Conservation (phyloP, 2,113 vertebrate species). For the human (Homo sapiens) region GRCh38 chr9:126050501-126051000, state of each 20-base stretch:
- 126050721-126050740: not conserved
- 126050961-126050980: not conserved
- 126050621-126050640: not conserved
- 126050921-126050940: accelerated
- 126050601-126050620: not conserved
- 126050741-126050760: not conserved
- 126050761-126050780: not conserved
- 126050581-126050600: not conserved
- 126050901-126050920: not conserved
- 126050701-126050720: accelerated
- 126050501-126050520: not conserved
- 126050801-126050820: not conserved
- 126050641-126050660: not conserved
- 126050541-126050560: not conserved
- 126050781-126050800: accelerated
- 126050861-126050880: not conserved
- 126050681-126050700: not conserved
- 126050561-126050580: not conserved
- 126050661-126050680: too few relatives aligned
- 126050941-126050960: accelerated
- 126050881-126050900: not conserved
- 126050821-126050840: not conserved
- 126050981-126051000: not conserved
- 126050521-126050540: not conserved
- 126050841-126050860: not conserved